These are phyloP conservation scores for Nemurella pictetii DNA, from an alignment of 2,888 invertebrate genomes.

Conservation along the genomic window DNA sequence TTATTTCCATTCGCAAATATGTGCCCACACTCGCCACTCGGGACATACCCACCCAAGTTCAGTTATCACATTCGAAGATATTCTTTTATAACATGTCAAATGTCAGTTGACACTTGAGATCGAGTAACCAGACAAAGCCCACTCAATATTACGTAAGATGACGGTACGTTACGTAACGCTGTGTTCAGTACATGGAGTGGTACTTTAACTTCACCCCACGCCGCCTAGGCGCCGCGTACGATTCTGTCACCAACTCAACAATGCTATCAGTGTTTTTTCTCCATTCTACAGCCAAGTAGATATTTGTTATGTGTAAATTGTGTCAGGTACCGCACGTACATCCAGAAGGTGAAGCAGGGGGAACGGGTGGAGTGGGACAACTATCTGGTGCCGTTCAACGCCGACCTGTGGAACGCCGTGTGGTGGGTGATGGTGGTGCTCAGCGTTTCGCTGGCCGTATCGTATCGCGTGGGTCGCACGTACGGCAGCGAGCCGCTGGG, in stretches of 20 bases:
- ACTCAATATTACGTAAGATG: no score
- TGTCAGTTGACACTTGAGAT: no score
- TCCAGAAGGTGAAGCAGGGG: slow-evolving; percentile 9
- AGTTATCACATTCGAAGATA: no score
- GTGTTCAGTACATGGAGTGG: no score
- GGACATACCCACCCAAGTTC: no score
- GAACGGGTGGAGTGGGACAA: slow-evolving; percentile 32
- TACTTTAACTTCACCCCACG: no score
- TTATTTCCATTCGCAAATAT: no score
- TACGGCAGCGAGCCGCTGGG: slow-evolving; percentile 28
- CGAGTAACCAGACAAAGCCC: no score
- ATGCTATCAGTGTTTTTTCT: slow-evolving; percentile 37
- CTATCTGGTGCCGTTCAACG: slow-evolving; percentile 35
- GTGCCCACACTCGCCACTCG: no score
- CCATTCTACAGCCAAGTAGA: slow-evolving; percentile 40
- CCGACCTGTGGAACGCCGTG: slow-evolving; percentile 34
- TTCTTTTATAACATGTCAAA: no score
- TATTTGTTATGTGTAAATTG: no score
- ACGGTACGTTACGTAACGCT: neutral
- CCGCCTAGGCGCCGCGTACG: slow-evolving; percentile 35
- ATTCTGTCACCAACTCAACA: no score
- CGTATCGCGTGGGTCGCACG: slow-evolving; percentile 27
- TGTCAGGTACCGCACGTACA: slow-evolving; percentile 32
- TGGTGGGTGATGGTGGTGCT: slow-evolving; percentile 22
- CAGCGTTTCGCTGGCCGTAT: slow-evolving; percentile 19